Conservation (phyloP, 2,888 invertebrate species). For the Apodemia duryi region DNA sequence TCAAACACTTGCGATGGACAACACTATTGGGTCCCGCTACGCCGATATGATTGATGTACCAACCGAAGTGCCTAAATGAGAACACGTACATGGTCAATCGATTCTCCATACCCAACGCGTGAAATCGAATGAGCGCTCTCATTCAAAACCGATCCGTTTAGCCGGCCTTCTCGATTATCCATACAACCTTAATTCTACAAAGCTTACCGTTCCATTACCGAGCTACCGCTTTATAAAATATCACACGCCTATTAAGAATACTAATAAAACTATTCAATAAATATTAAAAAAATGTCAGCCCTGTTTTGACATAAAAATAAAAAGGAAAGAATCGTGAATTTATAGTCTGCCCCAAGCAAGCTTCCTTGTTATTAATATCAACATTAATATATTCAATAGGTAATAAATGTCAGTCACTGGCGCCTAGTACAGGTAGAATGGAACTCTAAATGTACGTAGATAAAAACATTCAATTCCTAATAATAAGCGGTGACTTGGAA, state of each 20-base stretch:
- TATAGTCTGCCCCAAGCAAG: constrained; percentile 51
- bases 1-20: neutral
- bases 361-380: constrained; percentile 73
- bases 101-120: constrained; percentile 66
- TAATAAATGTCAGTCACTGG: constrained; percentile 75
- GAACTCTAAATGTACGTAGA: constrained; percentile 55
- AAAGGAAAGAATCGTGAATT: constrained; percentile 58
- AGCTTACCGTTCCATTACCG: constrained; percentile 31
- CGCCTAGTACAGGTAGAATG: constrained; percentile 73
- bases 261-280: constrained; percentile 38
- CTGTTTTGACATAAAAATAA: constrained; percentile 58
- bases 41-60: constrained; percentile 13
- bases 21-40: constrained; percentile 9
- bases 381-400: constrained; percentile 75
- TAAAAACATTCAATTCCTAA: constrained; percentile 61
- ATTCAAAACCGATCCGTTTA: constrained; percentile 58
- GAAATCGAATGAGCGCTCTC: constrained; percentile 63
- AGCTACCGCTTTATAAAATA: constrained; percentile 35
- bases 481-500: constrained; percentile 58
- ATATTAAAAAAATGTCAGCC: constrained; percentile 43
- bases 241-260: constrained; percentile 40
- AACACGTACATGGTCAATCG: constrained; percentile 54
- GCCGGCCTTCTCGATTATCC: constrained; percentile 57
- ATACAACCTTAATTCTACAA: constrained; percentile 37
- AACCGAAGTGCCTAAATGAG: constrained; percentile 43